Conservation (phyloP, 2,113 vertebrate genomes). For the Rousettus leschenaultii region DNA sequence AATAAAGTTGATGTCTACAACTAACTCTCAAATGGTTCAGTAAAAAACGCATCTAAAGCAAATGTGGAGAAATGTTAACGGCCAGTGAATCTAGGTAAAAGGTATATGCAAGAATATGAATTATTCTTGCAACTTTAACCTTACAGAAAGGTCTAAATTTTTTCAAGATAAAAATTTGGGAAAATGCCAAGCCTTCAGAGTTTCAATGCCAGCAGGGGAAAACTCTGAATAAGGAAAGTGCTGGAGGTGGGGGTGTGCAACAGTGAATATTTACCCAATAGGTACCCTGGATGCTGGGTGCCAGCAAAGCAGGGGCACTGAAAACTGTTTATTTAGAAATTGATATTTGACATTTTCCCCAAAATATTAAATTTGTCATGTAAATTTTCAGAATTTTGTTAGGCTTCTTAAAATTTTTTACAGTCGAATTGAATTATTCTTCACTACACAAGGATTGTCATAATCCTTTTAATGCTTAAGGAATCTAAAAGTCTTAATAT, state of each 20-base stretch:
- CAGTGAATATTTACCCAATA: not conserved
- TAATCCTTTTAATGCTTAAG: constrained; percentile 2
- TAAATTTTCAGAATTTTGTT: constrained; percentile 14
- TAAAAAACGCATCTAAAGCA: not conserved
- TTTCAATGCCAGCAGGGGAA: not conserved
- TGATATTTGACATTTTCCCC: not conserved
- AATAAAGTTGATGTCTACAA: not conserved
- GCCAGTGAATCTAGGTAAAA: not conserved
- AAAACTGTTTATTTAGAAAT: constrained; percentile 24
- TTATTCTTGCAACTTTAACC: not conserved
- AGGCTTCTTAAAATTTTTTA: not conserved
- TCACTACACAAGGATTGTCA: not conserved
- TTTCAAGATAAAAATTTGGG: not conserved
- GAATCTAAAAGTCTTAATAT: not conserved
- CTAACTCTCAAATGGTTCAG: not conserved
- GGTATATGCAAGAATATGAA: not conserved
- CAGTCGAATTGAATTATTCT: not conserved
- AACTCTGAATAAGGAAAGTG: not conserved
- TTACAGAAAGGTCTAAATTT: not conserved
- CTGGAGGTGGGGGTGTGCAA: not conserved
- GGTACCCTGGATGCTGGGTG: not conserved
- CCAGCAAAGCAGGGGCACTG: not conserved
- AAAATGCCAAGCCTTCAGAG: not conserved
- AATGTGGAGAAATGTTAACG: not conserved
- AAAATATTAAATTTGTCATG: constrained; percentile 4